These are phyloP conservation scores for Elmis aenea DNA, from an alignment of 2,888 invertebrate genomes.

Conservation along the genomic window DNA sequence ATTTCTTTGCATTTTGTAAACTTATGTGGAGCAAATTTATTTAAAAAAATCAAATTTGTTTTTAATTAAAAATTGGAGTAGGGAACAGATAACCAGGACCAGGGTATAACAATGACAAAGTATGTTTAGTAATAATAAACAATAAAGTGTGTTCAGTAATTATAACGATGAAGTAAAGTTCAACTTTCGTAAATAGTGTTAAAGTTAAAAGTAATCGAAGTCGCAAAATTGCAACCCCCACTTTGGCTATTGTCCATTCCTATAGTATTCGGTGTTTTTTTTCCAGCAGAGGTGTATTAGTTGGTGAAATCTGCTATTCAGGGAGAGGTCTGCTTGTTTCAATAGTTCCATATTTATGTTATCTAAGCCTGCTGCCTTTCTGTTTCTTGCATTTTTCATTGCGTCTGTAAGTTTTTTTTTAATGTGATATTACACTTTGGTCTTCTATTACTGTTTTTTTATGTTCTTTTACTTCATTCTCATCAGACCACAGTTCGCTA, in stretches of 20 bases:
- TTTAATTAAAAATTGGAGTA: no score
- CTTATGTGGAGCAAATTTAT: no score
- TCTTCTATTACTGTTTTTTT: background rate
- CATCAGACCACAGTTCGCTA: slow-evolving; percentile 2
- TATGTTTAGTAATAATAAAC: no score
- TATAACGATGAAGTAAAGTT: no score
- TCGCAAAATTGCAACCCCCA: no score
- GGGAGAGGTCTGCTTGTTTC: background rate
- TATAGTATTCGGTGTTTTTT: background rate
- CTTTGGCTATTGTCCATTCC: slow-evolving; percentile 2
- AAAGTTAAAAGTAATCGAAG: no score
- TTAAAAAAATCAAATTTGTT: no score
- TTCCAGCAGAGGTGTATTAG: slow-evolving; percentile 4
- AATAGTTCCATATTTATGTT: slow-evolving; percentile 5
- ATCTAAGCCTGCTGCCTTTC: background rate
- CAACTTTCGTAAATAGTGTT: background rate
- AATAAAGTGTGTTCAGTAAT: no score
- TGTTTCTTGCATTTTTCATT: background rate
- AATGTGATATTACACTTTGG: background rate
- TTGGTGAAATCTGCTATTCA: background rate
- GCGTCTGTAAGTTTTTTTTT: slow-evolving; percentile 3
- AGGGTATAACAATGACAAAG: no score
- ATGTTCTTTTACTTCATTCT: slow-evolving; percentile 1
- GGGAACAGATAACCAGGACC: no score
- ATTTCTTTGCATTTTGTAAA: no score